A percentile compares a stretch with the other conserved stretches of the same genome.
Evolutionary conservation across 2,888 invertebrate species (phyloP).

Genomic region (Sepiola atlantica): DNA sequence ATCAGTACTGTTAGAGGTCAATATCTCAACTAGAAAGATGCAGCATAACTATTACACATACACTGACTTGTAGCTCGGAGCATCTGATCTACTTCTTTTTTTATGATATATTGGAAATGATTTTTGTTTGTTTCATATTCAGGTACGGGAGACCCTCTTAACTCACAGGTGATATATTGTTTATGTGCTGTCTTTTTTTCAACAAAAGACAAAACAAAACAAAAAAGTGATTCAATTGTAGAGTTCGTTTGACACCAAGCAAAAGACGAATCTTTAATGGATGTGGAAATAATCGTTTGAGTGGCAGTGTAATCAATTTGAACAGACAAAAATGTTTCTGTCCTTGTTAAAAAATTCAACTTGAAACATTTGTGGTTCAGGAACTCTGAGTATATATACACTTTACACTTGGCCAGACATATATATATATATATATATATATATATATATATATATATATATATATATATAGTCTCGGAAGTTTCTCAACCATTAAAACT

Average conservation of each 20-base stretch:
- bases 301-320: neutral
- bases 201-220: neutral
- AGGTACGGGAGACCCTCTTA: neutral
- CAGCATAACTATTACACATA: too few species aligned
- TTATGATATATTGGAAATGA: too few species aligned
- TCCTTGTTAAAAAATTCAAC: neutral
- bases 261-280: neutral
- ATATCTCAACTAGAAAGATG: too few species aligned
- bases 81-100: too few species aligned
- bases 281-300: neutral
- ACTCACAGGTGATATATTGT: neutral
- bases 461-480: too few species aligned
- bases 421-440: neutral
- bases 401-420: neutral
- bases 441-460: neutral
- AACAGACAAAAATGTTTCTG: neutral
- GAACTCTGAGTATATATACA: neutral
- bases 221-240: neutral
- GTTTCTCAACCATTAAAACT: too few species aligned
- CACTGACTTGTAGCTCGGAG: too few species aligned
- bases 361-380: neutral
- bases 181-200: neutral
- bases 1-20: too few species aligned
- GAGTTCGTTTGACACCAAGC: neutral
- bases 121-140: too few species aligned